Evolutionary conservation across 2,113 vertebrate species (phyloP).

Genomic region (Canis aureus): DNA sequence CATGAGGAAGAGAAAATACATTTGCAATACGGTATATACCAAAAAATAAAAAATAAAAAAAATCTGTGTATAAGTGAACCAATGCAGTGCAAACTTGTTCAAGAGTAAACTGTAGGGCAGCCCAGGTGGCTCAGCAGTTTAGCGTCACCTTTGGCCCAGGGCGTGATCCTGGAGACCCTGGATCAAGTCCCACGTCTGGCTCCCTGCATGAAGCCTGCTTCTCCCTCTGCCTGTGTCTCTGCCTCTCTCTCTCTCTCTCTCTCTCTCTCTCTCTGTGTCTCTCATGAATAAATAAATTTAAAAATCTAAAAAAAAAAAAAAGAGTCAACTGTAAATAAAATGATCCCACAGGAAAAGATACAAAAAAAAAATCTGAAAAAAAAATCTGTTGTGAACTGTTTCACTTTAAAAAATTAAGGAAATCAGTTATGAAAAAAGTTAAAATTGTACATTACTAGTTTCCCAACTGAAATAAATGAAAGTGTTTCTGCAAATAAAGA

Average conservation of each 20-base stretch:
- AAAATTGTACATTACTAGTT: background rate
- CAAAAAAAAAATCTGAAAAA: background rate
- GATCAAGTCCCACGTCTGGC: no score
- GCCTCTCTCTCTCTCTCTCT: no score
- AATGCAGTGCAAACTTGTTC: background rate
- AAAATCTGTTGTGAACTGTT: background rate
- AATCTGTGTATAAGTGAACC: background rate
- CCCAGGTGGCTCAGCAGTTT: no score
- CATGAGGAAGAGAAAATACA: background rate
- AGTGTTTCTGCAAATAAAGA: constrained; percentile 29
- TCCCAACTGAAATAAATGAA: constrained; percentile 4
- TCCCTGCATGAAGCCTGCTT: no score
- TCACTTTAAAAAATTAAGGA: background rate
- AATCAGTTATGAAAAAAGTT: no score
- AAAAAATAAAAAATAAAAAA: background rate
- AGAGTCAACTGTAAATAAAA: background rate
- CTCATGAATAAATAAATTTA: no score
- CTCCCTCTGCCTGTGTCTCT: no score
- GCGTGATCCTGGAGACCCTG: no score
- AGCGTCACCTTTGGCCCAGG: no score
- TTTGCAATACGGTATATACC: background rate
- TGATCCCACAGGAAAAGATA: background rate
- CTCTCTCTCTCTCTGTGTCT: no score
- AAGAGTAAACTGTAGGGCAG: background rate
- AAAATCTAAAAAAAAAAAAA: no score